Percentiles rank a stretch among this genome's conserved stretches.
phyloP scores from a whole-genome alignment of 2,888 invertebrate genomes.

The Argynnis bischoffii region DNA sequence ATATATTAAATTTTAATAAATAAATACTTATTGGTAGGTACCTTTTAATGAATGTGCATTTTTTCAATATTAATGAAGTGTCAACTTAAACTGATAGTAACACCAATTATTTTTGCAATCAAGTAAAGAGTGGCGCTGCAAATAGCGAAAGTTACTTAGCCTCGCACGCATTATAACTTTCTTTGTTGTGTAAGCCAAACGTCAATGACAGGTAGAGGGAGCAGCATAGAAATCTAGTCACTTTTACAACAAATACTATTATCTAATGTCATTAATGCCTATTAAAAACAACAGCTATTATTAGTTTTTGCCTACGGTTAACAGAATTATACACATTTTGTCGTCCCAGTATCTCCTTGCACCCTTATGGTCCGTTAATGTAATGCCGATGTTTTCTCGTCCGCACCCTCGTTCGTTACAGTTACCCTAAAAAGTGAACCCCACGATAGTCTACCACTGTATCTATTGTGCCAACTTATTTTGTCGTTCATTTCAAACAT shows the following conservation, averaged over 20 bases:
- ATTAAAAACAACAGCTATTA: slow-evolving; percentile 47
- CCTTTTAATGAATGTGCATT: slow-evolving; percentile 1
- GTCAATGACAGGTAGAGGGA: slow-evolving; percentile 74
- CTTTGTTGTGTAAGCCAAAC: slow-evolving; percentile 80
- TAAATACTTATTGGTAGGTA: slow-evolving; percentile 12
- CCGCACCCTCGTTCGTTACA: slow-evolving; percentile 70
- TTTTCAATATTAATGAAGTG: slow-evolving; percentile 5
- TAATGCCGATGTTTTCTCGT: slow-evolving; percentile 68
- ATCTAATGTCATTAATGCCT: slow-evolving; percentile 41
- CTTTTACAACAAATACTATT: slow-evolving; percentile 59
- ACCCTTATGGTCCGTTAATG: slow-evolving; percentile 57
- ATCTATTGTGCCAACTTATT: slow-evolving; percentile 35
- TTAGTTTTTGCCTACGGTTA: slow-evolving; percentile 33
- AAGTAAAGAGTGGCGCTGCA: slow-evolving; percentile 52
- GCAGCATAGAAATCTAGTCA: slow-evolving; percentile 75
- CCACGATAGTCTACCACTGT: slow-evolving; percentile 38
- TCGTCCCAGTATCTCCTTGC: slow-evolving; percentile 45
- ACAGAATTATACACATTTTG: slow-evolving; percentile 24
- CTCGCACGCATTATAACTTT: slow-evolving; percentile 76
- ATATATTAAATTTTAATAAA: not conserved
- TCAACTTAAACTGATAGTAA: slow-evolving; percentile 15
- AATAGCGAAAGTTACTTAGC: slow-evolving; percentile 77
- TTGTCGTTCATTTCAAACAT: slow-evolving; percentile 8
- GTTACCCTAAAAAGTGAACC: slow-evolving; percentile 62
- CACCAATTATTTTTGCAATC: slow-evolving; percentile 25